phyloP scores from a whole-genome alignment of 2,888 invertebrate species.

The Sphecodes monilicornis region DNA sequence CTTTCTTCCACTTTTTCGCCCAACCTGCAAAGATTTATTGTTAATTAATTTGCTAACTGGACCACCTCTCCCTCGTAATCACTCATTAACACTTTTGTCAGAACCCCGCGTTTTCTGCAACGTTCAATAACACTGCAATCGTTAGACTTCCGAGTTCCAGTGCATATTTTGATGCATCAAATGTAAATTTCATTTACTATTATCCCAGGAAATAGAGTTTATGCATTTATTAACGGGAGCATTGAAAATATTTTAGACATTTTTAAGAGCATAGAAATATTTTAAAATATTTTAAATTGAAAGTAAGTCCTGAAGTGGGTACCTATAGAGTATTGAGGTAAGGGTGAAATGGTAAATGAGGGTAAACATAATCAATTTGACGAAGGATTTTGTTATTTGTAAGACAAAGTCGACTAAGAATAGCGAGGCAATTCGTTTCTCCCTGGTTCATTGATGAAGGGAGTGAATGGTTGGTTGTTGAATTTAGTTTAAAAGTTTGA shows the following conservation, averaged over 20 bases:
- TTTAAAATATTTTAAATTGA: too few species aligned
- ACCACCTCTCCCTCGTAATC: neutral
- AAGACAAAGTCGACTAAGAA: too few species aligned
- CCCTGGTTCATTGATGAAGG: too few species aligned
- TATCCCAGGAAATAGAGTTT: neutral
- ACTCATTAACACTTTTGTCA: neutral
- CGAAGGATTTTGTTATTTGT: too few species aligned
- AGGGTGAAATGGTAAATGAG: neutral
- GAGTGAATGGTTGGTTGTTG: too few species aligned
- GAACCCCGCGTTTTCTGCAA: neutral
- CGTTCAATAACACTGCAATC: neutral
- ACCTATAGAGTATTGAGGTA: too few species aligned
- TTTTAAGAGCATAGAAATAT: too few species aligned
- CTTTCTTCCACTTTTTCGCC: constrained; percentile 34
- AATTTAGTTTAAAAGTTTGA: too few species aligned
- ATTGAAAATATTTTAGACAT: neutral
- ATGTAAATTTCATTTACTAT: neutral
- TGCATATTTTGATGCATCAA: neutral
- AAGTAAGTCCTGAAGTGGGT: neutral
- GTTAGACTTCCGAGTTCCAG: neutral
- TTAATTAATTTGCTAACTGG: neutral
- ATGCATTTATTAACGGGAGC: neutral
- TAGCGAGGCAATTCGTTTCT: too few species aligned
- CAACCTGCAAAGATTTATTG: constrained; percentile 34
- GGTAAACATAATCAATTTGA: neutral